Evolutionary conservation across 2,888 invertebrate genomes (phyloP), one percentile per base, ranked within the genome.

Genomic region (Melinopterus prodromus): DNA sequence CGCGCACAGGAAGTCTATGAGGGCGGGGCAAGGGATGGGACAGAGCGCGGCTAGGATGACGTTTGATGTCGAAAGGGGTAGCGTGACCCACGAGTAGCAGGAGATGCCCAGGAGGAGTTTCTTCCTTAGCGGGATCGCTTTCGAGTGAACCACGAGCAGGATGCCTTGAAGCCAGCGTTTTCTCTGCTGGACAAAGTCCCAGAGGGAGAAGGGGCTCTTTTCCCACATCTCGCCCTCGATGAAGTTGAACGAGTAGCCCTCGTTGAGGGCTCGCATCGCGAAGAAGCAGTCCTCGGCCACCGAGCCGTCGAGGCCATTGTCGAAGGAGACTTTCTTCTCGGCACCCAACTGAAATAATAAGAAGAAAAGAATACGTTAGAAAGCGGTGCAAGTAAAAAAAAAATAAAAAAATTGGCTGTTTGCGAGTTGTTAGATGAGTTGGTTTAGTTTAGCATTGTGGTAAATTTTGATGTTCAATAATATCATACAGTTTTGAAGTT

Each of bases 181-280:
- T 80, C 99, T 92, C 88, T 99, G 99, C 89, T 98, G 98, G 84
- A 99, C 93, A 86, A 99, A 98, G 89, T 99, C 99, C 93, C 95
- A 95, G 53, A 99, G 90, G 1, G 97, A 97, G 89, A 99, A 99
- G 3, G 99, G 98, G 6, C 97, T 97, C 88, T 99, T 98, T 88
- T 99, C 99, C 95, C 98, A 98, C 98, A 99, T 98, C 90, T 99
- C 99, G 76, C 99, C 98, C 89, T 99, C 98, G 83, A 99, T 94
- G 90, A 98, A 99, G 88, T 97, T 96, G 89, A 99, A 99, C 16
- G 95, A 92, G 88, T 96, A 98, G 36, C 98, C 98, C 88, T 96
- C 93, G 82, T 93, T 93, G 89, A 95, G 97, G 3, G 98, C 98
- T 83, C 96, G 94, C 98, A 99, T 98, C 16, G 98, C 97, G 90